These are phyloP conservation scores for Hydrolagus affinis DNA, from an alignment of 2,113 vertebrate genomes.

Conservation along the genomic window DNA sequence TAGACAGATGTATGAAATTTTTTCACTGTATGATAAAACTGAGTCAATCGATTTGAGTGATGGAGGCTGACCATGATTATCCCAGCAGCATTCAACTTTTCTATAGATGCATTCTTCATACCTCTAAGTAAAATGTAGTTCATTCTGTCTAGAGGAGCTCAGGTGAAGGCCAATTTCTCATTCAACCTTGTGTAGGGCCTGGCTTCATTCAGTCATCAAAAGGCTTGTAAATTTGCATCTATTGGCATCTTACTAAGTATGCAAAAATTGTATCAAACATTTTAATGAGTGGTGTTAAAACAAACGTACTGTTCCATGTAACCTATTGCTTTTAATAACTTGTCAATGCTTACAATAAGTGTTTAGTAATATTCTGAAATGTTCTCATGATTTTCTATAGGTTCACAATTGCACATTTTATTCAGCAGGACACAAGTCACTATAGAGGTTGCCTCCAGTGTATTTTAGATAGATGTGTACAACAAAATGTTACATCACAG, in stretches of 20 bases:
- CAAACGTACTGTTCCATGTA: conserved; percentile 2
- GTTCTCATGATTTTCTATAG: no score
- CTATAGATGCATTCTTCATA: neutral
- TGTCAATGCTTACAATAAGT: neutral
- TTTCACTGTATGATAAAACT: neutral
- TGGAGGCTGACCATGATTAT: neutral
- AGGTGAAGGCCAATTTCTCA: neutral
- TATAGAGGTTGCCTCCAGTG: neutral
- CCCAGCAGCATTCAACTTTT: neutral
- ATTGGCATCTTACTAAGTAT: neutral
- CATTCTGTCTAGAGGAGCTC: neutral
- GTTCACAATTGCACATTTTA: neutral
- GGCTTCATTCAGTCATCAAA: no score
- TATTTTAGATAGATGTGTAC: no score
- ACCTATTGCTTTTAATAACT: neutral
- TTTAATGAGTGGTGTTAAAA: neutral
- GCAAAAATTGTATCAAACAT: neutral
- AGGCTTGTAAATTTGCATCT: neutral
- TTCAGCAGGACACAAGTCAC: neutral
- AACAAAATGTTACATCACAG: no score
- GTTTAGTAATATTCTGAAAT: neutral
- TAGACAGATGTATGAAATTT: no score
- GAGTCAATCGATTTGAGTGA: neutral
- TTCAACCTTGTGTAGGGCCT: neutral
- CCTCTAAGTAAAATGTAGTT: neutral